Evolutionary conservation across 2,113 vertebrate species (phyloP), one percentile per base, ranked within the genome.

Genomic region (Calyptommatus sinebrachiatus): DNA sequence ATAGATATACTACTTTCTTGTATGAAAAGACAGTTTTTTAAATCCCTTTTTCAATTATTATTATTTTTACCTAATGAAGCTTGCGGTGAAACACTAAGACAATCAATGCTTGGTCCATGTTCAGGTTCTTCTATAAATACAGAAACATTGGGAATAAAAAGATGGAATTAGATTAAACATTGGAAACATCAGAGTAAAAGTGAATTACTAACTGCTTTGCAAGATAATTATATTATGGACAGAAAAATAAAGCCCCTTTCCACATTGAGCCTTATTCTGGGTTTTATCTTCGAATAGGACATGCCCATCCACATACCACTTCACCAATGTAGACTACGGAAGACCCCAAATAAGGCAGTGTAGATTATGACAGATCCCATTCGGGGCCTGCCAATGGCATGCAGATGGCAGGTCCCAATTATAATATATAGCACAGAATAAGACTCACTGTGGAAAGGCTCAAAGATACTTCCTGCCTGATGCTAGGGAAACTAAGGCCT

Each of bases 91-190:
- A 90, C 85, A 57, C 94, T 95, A 63, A 99, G 95, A 82, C 94
- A 91, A 45, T 99, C 97, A 60, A 99, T 94, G 45, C 91, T 97
- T 1, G 97, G 98, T 76, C 97, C 97, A 35, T 91, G 92, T 2
- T 96, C 95, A 46, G 81, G 67, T 78, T 92, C 93, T 75, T 92
- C 97, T 97, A 92, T 73, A 91, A 92, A 83, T 3, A 74, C 7
- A 76, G 80, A 70, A 84, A 74, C 16, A 83, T 2, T 46, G 63
- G 80, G 45, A 53, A 86, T 21, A 87, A 46, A 72, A 88, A 77
- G 48, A 53, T 9, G 1, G 70, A 79, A 67, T 84, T 0, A 77
- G 26, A 63, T 65, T 0, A 21, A 26, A 46, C 9, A 24, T 60
- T 26, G 21, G 81, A 41, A 3, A n/a, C 5, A 8, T 2, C 26